Conservation (phyloP, 1,140 invertebrate species). For the Drosophila biarmipes region DNA sequence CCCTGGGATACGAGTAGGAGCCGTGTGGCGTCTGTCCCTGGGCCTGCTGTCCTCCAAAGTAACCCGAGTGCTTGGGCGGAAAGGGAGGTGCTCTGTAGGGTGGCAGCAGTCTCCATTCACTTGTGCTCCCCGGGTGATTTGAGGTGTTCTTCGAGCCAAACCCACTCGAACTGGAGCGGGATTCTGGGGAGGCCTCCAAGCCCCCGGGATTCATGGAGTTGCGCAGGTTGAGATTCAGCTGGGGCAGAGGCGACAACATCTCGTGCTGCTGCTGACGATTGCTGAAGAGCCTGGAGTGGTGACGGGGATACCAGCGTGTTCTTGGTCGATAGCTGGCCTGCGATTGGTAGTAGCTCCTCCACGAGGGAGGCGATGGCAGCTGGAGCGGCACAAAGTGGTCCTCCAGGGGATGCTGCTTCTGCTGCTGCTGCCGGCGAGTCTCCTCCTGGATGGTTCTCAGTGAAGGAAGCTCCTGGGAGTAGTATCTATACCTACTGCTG, state of each 20-base stretch:
- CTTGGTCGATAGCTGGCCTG: constrained; percentile 84
- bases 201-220: constrained; percentile 49
- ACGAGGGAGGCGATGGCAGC: constrained; percentile 85
- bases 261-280: constrained; percentile 88
- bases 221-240: constrained; percentile 80
- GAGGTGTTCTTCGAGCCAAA: constrained; percentile 97
- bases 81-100: constrained; percentile 89
- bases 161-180: constrained; percentile 93
- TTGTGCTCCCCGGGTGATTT: constrained; percentile 90
- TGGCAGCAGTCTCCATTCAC: constrained; percentile 90
- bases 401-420: constrained; percentile 45
- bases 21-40: constrained; percentile 62
- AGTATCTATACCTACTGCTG: constrained; percentile 87
- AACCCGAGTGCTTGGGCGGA: constrained; percentile 78
- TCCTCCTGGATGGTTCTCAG: constrained; percentile 91
- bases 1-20: constrained; percentile 48
- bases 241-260: constrained; percentile 86
- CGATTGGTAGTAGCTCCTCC: constrained; percentile 82
- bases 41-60: constrained; percentile 62
- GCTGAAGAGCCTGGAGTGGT: constrained; percentile 87
- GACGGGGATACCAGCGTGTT: constrained; percentile 86
- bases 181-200: constrained; percentile 92
- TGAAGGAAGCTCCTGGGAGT: constrained; percentile 90
- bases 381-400: constrained; percentile 87
- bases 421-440: constrained; percentile 81